Evolutionary conservation across 2,797 vertebrate species (phyloP).

Genomic region (Pseudochirops cupreus): DNA sequence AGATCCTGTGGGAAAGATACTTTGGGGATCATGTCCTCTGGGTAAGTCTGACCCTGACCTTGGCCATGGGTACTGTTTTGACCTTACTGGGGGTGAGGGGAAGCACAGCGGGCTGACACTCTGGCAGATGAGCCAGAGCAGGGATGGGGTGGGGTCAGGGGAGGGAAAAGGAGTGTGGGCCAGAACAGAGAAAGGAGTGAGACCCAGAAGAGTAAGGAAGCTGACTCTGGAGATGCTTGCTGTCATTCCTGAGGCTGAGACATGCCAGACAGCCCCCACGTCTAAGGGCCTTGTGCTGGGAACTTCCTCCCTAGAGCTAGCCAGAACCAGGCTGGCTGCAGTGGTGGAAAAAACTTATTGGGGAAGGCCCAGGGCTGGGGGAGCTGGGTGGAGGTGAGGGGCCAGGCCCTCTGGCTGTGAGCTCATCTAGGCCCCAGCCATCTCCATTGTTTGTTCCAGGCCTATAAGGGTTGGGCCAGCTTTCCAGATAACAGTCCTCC

Average conservation of each 20-base stretch:
- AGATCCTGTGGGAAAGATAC: background rate
- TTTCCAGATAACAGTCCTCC: slow-evolving; percentile 6
- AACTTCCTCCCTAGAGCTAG: background rate
- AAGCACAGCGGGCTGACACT: background rate
- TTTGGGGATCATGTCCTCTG: background rate
- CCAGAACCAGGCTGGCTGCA: background rate
- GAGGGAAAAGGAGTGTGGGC: background rate
- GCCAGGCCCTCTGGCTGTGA: background rate
- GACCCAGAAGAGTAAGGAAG: background rate
- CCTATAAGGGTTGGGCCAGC: background rate
- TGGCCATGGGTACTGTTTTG: background rate
- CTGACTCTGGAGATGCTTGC: background rate
- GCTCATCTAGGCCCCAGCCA: background rate
- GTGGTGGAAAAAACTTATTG: background rate
- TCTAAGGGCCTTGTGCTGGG: background rate
- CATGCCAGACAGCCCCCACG: background rate
- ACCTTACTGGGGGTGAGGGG: background rate
- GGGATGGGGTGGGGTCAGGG: background rate
- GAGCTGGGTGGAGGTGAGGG: background rate
- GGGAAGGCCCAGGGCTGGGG: background rate
- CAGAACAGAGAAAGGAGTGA: background rate
- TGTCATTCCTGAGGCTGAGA: slow-evolving; percentile 4
- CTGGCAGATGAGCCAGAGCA: background rate
- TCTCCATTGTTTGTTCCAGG: background rate
- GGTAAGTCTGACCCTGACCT: background rate